A percentile compares a stretch with the other conserved stretches of the same genome.
phyloP scores from a whole-genome alignment of 2,888 invertebrate species.

The Acheta domesticus region DNA sequence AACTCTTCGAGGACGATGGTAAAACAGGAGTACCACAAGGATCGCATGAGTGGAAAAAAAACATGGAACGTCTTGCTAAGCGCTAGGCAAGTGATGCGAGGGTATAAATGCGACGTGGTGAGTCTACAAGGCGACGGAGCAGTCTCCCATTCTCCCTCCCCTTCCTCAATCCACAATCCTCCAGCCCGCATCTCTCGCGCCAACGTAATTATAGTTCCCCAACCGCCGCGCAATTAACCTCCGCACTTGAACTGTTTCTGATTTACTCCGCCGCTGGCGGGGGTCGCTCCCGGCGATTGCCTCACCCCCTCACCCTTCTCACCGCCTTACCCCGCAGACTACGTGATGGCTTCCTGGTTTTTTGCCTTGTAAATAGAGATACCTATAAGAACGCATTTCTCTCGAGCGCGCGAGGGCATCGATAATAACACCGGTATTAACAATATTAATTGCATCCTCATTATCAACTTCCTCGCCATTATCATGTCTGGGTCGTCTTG shows the following conservation, averaged over 20 bases:
- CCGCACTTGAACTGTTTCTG: constrained; percentile 1
- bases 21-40: no score
- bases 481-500: not conserved
- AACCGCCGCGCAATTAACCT: not conserved
- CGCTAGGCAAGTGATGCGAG: no score
- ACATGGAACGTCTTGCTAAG: no score
- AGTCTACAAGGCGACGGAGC: no score
- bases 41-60: no score
- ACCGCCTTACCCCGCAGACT: not conserved
- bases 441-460: constrained; percentile 10
- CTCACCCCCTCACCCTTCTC: not conserved
- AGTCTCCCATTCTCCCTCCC: no score
- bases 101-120: no score
- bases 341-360: not conserved
- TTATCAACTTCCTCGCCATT: constrained; percentile 2
- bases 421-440: not conserved
- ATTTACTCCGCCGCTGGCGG: not conserved
- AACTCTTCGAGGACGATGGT: no score
- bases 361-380: not conserved
- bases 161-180: no score
- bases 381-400: not conserved
- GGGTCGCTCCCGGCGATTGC: no score
- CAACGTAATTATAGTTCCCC: not conserved
- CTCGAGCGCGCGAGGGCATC: not conserved
- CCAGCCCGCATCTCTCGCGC: no score